Evolutionary conservation across 2,888 invertebrate species (phyloP).

Genomic region (Lepidocyrtoides sp.): DNA sequence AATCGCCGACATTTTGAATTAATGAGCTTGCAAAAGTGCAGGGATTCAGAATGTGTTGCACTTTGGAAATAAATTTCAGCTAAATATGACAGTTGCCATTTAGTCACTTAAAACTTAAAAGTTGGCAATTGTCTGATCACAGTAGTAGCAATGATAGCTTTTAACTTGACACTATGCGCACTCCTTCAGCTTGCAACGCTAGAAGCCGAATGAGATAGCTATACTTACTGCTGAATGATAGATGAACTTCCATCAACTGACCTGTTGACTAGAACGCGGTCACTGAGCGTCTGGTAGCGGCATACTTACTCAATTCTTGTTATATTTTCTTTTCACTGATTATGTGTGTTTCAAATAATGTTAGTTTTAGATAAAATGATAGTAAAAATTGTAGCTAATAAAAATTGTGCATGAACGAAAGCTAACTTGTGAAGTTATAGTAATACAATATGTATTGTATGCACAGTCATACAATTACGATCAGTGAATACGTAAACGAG

Average conservation of each 20-base stretch:
- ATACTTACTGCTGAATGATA: not conserved
- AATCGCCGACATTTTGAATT: conserved; percentile 33
- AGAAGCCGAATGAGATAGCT: conserved; percentile 32
- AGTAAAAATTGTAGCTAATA: not conserved
- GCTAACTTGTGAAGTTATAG: not conserved
- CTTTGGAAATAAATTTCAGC: not conserved
- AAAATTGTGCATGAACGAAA: not conserved
- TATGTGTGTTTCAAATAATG: conserved; percentile 70
- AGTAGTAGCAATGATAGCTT: not conserved
- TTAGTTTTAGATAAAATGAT: conserved; percentile 9
- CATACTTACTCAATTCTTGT: conserved; percentile 62
- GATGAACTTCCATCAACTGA: conserved; percentile 51
- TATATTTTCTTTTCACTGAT: conserved; percentile 73
- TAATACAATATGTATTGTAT: too few species aligned
- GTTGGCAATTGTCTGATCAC: not conserved
- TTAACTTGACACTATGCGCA: not conserved
- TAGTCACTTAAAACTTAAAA: not conserved
- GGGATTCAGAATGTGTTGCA: not conserved
- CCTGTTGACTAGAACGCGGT: conserved; percentile 79
- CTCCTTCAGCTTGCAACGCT: conserved; percentile 34
- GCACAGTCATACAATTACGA: too few species aligned
- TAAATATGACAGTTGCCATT: not conserved
- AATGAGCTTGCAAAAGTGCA: not conserved
- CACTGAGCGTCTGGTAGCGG: conserved; percentile 60
- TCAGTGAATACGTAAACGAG: too few species aligned